Conservation (phyloP, 2,888 invertebrate genomes). For the Volucella inanis region DNA sequence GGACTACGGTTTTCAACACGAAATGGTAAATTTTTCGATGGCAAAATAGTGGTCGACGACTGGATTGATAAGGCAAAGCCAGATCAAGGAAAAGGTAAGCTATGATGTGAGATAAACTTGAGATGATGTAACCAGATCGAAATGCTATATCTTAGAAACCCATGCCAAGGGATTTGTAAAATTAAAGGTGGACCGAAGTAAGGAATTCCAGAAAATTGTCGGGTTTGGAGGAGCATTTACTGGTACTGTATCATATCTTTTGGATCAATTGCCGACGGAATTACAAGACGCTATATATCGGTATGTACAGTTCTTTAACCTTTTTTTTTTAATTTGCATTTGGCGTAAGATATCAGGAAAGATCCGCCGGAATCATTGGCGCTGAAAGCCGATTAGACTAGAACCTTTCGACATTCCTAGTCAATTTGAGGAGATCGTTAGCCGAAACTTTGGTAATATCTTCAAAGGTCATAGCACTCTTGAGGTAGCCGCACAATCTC, state of each 20-base stretch:
- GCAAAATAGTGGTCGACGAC: conserved; percentile 63
- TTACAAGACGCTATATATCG: conserved; percentile 80
- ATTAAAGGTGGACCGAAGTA: conserved; percentile 49
- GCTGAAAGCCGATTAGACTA: too few species aligned
- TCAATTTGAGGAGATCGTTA: too few species aligned
- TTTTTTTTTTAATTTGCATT: neutral
- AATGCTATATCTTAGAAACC: conserved; percentile 15
- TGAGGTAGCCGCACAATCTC: too few species aligned
- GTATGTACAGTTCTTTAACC: conserved; percentile 65
- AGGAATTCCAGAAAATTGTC: conserved; percentile 87
- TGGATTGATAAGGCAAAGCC: neutral
- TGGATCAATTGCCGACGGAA: conserved; percentile 77
- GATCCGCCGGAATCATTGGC: too few species aligned
- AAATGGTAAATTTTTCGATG: conserved; percentile 79
- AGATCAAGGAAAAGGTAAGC: conserved; percentile 1
- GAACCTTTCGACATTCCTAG: too few species aligned
- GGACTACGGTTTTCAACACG: conserved; percentile 85
- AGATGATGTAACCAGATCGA: neutral
- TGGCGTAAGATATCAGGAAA: too few species aligned
- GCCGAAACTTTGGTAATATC: too few species aligned
- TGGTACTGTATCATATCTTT: conserved; percentile 84
- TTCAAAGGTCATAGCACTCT: too few species aligned
- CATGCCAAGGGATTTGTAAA: neutral
- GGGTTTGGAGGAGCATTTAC: conserved; percentile 96
- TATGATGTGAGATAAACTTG: neutral